These are phyloP conservation scores for Tricholauxania praeusta DNA, from an alignment of 2,888 invertebrate genomes.

Conservation along the genomic window DNA sequence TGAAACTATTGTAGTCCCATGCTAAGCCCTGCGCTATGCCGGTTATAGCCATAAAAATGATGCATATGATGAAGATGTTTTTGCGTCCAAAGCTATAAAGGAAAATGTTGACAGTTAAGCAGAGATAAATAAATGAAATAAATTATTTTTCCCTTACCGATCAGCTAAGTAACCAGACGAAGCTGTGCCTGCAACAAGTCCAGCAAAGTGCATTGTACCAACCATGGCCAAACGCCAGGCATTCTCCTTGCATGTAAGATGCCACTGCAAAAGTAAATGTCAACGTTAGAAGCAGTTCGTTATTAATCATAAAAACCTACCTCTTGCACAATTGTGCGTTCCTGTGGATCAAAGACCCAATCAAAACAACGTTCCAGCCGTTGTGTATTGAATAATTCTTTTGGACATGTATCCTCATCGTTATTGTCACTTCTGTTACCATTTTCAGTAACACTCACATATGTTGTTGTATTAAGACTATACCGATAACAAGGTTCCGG, in stretches of 20 bases:
- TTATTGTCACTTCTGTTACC: neutral
- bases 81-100: conserved; percentile 72
- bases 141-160: conserved; percentile 65
- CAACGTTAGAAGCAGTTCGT: neutral
- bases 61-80: conserved; percentile 71
- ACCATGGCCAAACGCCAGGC: conserved; percentile 74
- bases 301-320: conserved; percentile 57
- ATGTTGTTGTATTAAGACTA: conserved; percentile 47
- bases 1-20: conserved; percentile 70
- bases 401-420: conserved; percentile 56
- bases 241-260: conserved; percentile 73
- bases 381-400: conserved; percentile 63
- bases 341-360: conserved; percentile 70
- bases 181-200: conserved; percentile 73
- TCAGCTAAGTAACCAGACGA: conserved; percentile 74
- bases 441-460: neutral
- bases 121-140: neutral
- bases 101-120: conserved; percentile 3
- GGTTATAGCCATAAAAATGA: conserved; percentile 71
- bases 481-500: conserved; percentile 62
- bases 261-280: conserved; percentile 68
- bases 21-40: conserved; percentile 72
- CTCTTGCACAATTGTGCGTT: conserved; percentile 72
- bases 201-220: conserved; percentile 75
- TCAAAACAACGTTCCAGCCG: conserved; percentile 66